Percentiles rank a stretch among this genome's conserved stretches.
phyloP scores from a whole-genome alignment of 2,797 vertebrate genomes.

The Gambusia yucatana region DNA sequence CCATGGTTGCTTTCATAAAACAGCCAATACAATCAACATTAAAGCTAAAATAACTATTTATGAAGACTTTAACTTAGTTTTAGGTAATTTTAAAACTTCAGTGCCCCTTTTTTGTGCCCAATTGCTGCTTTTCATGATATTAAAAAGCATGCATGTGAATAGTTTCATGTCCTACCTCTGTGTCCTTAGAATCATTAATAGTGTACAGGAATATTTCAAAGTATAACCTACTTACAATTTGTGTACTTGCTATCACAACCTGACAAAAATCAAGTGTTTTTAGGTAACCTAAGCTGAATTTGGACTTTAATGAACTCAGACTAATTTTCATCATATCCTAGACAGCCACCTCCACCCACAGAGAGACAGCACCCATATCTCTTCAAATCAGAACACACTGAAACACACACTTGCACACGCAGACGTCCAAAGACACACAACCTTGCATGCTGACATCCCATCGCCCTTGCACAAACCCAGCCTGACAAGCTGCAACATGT shows the following conservation, averaged over 20 bases:
- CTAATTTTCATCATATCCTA: conserved; percentile 63
- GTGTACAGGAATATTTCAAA: not conserved
- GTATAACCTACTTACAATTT: conserved; percentile 7
- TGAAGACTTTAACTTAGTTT: not conserved
- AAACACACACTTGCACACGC: conserved; percentile 26
- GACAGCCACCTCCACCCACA: conserved; percentile 58
- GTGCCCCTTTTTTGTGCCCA: not conserved
- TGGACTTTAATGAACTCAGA: conserved; percentile 38
- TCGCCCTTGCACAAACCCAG: conserved; percentile 53
- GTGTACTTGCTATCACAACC: conserved; percentile 61
- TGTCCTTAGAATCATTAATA: conserved; percentile 7
- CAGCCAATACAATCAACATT: not conserved
- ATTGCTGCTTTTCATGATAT: not conserved
- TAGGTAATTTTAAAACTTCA: not conserved
- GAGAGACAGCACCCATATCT: conserved; percentile 53
- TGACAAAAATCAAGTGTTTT: conserved; percentile 50
- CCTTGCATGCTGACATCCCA: conserved; percentile 57
- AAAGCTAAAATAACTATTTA: not conserved
- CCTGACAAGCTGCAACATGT: conserved; percentile 77
- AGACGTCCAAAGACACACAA: conserved; percentile 36
- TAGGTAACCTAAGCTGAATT: conserved; percentile 52
- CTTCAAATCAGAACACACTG: conserved; percentile 57
- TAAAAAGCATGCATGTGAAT: not conserved
- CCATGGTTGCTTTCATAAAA: not conserved
- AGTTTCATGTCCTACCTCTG: conserved; percentile 12